Base-by-base conservation (phyloP, 2,113 vertebrate species). In the Takifugu bimaculatus region DNA sequence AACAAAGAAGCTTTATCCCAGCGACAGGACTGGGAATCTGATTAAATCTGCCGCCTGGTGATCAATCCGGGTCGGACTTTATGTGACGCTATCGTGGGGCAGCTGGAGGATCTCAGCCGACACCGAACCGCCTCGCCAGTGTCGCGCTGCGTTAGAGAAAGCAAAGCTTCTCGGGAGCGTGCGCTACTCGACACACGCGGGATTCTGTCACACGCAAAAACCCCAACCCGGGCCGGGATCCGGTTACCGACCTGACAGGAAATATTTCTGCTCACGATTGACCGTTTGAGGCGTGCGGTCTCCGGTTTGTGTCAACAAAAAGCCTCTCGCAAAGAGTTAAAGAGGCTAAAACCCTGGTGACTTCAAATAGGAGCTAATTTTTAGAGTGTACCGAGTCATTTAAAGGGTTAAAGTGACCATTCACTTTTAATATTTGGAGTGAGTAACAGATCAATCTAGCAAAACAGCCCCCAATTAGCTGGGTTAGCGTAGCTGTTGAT, bases 31-130 rank as follows among this genome's bases (percentile, higher is more conserved):
- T 90, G 89, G 89, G 89, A 91, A 91, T 91, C 81, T 88, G 88
- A 92, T 91, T 89, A 86, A 85, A 89, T 90, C 84, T 88, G 73
- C 79, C 90, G 90, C 90, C 87, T 90, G 91, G 89, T 63, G 60
- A 87, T 89, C 89, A 90, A 84, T 88, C 88, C 88, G 80, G 84
- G 85, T 65, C 63, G 65, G 78, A 83, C 86, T 89, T 89, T 88
- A 87, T 87, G 79, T 87, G 83, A 90, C 90, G 88, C 83, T 71
- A 72, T 74, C 68, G 67, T 71, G 76, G 85, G 83, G 89, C 80
- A 63, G 82, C 69, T 63, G 68, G 75, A 61, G 53, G 69, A 32
- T 32, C 29, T 32, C 4, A 6, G 29, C 29, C 60, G 57, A 66
- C 64, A 65, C 32, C 54, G 60, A 74, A 80, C 58, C 58, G 57